These are phyloP conservation scores for Drosophila tristis DNA, from an alignment of 1,140 invertebrate genomes.

Conservation along the genomic window DNA sequence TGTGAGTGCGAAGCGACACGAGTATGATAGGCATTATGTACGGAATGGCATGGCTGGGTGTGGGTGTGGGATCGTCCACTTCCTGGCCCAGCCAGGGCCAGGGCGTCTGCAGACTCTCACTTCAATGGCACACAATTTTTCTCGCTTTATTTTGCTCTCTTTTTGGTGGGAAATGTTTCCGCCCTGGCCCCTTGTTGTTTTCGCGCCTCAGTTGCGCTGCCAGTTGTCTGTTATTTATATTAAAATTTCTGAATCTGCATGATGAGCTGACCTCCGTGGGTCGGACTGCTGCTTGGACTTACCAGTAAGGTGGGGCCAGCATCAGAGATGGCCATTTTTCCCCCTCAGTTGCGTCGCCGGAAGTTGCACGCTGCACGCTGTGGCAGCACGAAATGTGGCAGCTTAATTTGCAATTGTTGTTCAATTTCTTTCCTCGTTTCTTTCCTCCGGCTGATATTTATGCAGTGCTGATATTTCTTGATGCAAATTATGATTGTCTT, in stretches of 20 bases:
- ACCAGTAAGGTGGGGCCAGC: conserved; percentile 50
- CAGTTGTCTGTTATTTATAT: conserved; percentile 49
- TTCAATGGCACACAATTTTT: conserved; percentile 34
- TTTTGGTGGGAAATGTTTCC: conserved; percentile 27
- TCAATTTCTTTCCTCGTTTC: conserved; percentile 8
- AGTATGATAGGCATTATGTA: conserved; percentile 9
- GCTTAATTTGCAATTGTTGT: conserved; percentile 62
- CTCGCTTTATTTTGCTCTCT: conserved; percentile 5
- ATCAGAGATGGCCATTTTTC: conserved; percentile 52
- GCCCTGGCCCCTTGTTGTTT: conserved; percentile 49
- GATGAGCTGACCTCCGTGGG: conserved; percentile 10
- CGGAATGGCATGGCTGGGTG: conserved; percentile 35
- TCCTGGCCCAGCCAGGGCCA: conserved; percentile 13
- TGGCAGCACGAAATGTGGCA: conserved; percentile 43
- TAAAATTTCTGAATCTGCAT: conserved; percentile 46
- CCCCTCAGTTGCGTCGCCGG: conserved; percentile 40
- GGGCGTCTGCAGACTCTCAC: background rate
- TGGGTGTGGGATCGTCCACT: conserved; percentile 26
- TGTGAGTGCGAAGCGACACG: conserved; percentile 24
- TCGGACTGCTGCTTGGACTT: conserved; percentile 26
- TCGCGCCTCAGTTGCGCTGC: conserved; percentile 55
- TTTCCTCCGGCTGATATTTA: conserved; percentile 9
- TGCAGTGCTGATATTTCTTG: conserved; percentile 12
- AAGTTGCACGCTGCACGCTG: conserved; percentile 48
- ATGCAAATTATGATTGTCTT: conserved; percentile 24